Evolutionary conservation across 1,140 invertebrate species (phyloP), one percentile per base, ranked within the genome.

Genomic region (Rhagoletis zephyria): DNA sequence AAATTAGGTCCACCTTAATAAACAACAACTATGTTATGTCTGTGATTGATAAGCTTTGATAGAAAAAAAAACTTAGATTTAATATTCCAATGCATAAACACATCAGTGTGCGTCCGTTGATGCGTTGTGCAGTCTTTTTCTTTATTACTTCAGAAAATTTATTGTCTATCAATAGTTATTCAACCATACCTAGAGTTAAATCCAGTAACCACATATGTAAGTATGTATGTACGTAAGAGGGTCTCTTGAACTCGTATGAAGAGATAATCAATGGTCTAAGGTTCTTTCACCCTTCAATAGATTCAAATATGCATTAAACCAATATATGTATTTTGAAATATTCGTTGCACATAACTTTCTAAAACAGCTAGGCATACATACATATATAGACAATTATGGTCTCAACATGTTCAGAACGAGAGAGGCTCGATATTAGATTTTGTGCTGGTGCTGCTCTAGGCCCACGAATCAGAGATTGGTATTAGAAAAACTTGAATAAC

Each of bases 161-260:
- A 48, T n/a, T 74, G 40, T 16, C 42, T 74, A 45, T 16, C 14
- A 45, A 74, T 74, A 74, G 42, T 74, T 45, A 30, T 74, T 4
- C 42, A 74, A 14, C 40, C 67, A 14, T 16, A 12, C 45, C 67
- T 14, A 14, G 3, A 42, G 12, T 48, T 9, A 67, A 10, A 3
- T 10, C 1, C 30, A 30, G 30, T 30, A 30, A 30, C 30, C 30
- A 30, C 30, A 9, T 67, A 67, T 42, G 40, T n/a, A n/a, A n/a
- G n/a, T n/a, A n/a, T n/a, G 40, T 16, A 45, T 5, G 40, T 42
- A 74, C 14, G 42, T n/a, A 56, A 56, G 14, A 67, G 48, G n/a
- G 42, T 56, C 56, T 81, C 7, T 81, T 81, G 74, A 81, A 81
- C 74, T 56, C 56, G 48, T n/a, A 81, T 56, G 51, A 56, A 51